Base-by-base conservation (phyloP, 2,888 invertebrate species). In the Agrotis clavis region DNA sequence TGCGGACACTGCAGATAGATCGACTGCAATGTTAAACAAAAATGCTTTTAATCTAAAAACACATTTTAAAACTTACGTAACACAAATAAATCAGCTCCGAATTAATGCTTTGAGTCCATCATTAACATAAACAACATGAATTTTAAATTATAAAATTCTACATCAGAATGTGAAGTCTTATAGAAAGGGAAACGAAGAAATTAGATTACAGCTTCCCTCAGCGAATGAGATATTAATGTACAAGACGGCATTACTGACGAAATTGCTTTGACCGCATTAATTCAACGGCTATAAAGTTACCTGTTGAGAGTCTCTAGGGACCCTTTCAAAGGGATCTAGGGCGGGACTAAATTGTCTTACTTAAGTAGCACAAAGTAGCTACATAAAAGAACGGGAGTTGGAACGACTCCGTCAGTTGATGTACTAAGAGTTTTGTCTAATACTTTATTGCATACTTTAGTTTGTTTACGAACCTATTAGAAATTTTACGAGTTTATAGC, bases 261-360 rank as follows among this genome's bases (percentile, higher is more conserved):
- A 94, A 93, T 93, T 92, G 91, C 91, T 92, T 91, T 90, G 92
- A 93, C 92, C 93, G 92, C 92, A 90, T 94, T 94, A 92, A 93
- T 94, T 92, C 90, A 79, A 79, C 82, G 79, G 89, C 90, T 89
- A 90, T 92, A 92, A 93, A 94, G 92, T 93, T 94, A 95, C 94
- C 94, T 95, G 93, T 93, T 93, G 91, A 91, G 89, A 84, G 81
- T 88, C 92, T 86, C 91, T 70, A 61, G 90, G 84, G 93, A 89
- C 84, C 87, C 88, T 86, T 41, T 93, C 91, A 92, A 92, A 92
- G 92, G 90, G 89, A 93, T 91, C 90, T 88, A 87, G 90, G 88
- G 88, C 87, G 89, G 87, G 89, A 87, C 90, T 90, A 92, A 93
- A 92, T 93, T 93, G 89, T 92, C 91, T 92, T 91, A 90, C 89